Evolutionary conservation across 2,888 invertebrate genomes (phyloP).

Genomic region (Tetragonula carbonaria): DNA sequence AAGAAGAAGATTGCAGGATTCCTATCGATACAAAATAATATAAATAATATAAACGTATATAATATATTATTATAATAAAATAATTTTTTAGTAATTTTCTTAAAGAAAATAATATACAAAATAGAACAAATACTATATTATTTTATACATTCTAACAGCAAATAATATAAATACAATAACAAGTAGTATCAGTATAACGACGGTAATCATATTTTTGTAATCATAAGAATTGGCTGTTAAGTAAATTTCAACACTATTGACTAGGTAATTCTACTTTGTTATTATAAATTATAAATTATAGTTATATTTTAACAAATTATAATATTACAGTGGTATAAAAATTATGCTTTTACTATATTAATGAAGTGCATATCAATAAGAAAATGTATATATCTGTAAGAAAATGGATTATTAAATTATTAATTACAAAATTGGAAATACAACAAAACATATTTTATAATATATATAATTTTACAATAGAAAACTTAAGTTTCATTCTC

Average conservation of each 20-base stretch:
- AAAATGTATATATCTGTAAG: not conserved
- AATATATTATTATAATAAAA: too few species aligned
- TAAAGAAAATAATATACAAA: too few species aligned
- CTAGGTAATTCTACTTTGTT: not conserved
- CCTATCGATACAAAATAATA: too few species aligned
- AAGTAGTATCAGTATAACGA: too few species aligned
- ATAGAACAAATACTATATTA: too few species aligned
- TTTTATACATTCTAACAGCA: too few species aligned
- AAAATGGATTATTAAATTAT: conserved; percentile 2
- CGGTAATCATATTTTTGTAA: too few species aligned
- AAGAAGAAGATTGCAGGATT: not conserved
- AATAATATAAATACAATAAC: too few species aligned
- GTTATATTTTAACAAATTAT: not conserved
- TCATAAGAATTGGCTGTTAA: too few species aligned
- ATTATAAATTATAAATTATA: not conserved
- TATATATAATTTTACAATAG: not conserved
- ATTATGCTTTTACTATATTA: not conserved
- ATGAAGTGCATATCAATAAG: not conserved
- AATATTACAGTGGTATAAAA: not conserved
- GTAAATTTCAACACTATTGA: conserved; percentile 8
- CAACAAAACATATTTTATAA: conserved; percentile 48
- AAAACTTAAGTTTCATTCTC: not conserved
- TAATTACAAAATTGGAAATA: conserved; percentile 21
- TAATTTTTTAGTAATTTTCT: too few species aligned
- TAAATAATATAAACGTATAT: too few species aligned